A percentile compares a stretch with the other conserved stretches of the same genome.
Evolutionary conservation across 2,888 invertebrate species (phyloP).

Genomic region (Drosophila maculinotata): DNA sequence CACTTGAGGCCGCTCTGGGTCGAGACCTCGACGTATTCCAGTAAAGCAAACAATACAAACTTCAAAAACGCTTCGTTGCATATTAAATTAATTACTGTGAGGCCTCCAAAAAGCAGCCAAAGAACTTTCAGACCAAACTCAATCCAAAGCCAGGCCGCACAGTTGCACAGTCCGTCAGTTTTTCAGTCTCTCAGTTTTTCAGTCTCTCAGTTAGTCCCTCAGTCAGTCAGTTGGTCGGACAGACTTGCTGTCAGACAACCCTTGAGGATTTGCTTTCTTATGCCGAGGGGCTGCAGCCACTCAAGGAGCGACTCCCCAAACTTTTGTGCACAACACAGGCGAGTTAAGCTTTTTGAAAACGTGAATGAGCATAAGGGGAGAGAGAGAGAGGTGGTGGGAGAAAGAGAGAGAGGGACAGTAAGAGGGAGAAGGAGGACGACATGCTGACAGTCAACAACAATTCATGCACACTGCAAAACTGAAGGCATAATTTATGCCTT

Average conservation of each 20-base stretch:
- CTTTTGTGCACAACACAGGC: constrained; percentile 67
- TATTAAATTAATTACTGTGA: constrained; percentile 77
- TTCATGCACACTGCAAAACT: constrained; percentile 74
- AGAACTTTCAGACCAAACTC: constrained; percentile 25
- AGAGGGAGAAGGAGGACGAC: constrained; percentile 37
- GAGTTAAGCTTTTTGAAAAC: constrained; percentile 63
- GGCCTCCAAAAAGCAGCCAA: constrained; percentile 47
- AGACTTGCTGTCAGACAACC: constrained; percentile 71
- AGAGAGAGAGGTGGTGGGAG: not conserved
- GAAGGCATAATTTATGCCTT: constrained; percentile 80
- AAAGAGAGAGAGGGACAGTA: not conserved
- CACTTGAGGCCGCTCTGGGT: constrained; percentile 63
- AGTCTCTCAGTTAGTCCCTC: constrained; percentile 15
- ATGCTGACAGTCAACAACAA: constrained; percentile 66
- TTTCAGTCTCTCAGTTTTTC: constrained; percentile 6
- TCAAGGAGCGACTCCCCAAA: constrained; percentile 47
- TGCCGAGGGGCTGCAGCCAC: constrained; percentile 62
- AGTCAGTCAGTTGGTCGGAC: constrained; percentile 20
- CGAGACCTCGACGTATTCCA: constrained; percentile 65
- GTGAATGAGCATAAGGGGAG: constrained; percentile 6
- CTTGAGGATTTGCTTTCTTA: constrained; percentile 78
- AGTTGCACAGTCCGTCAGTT: constrained; percentile 27
- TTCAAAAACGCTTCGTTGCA: constrained; percentile 80
- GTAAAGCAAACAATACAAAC: constrained; percentile 79
- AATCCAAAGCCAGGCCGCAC: constrained; percentile 24